A percentile compares a stretch with the other conserved stretches of the same genome.
Conservation (phyloP, 2,113 vertebrate genomes). For the Dryoscopus gambensis region DNA sequence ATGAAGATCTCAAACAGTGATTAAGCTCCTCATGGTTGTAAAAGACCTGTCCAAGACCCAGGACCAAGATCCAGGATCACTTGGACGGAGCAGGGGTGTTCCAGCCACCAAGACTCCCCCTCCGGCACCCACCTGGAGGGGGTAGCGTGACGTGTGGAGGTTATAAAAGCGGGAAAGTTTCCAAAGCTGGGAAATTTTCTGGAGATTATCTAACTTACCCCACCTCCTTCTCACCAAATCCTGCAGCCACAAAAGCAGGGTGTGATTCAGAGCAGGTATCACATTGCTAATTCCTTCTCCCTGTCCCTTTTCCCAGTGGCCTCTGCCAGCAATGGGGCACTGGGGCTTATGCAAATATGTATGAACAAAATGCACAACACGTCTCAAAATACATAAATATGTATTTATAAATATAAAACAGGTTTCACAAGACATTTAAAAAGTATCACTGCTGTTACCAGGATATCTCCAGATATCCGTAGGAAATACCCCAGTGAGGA, state of each 20-base stretch:
- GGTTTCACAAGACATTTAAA: not conserved
- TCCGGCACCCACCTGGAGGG: not conserved
- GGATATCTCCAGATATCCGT: not conserved
- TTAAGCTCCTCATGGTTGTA: not conserved
- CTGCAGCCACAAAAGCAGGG: not conserved
- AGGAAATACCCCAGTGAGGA: not conserved
- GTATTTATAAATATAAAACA: not conserved
- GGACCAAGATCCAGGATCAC: not conserved
- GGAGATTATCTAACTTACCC: not conserved
- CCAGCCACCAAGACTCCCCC: not conserved
- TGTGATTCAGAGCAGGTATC: not conserved
- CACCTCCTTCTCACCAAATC: not conserved
- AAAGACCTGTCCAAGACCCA: not conserved
- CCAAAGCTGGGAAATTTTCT: not conserved
- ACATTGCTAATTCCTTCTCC: not conserved
- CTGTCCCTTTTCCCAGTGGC: not conserved
- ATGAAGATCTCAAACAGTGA: not conserved
- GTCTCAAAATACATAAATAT: not conserved
- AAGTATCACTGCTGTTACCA: not conserved
- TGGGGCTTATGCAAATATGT: not conserved
- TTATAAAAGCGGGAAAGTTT: not conserved
- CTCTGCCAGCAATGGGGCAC: not conserved
- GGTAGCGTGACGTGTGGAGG: accelerated
- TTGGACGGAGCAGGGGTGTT: not conserved
- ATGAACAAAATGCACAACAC: not conserved